phyloP scores from a whole-genome alignment of 1,140 invertebrate species.

The Caenorhabditis briggsae region DNA sequence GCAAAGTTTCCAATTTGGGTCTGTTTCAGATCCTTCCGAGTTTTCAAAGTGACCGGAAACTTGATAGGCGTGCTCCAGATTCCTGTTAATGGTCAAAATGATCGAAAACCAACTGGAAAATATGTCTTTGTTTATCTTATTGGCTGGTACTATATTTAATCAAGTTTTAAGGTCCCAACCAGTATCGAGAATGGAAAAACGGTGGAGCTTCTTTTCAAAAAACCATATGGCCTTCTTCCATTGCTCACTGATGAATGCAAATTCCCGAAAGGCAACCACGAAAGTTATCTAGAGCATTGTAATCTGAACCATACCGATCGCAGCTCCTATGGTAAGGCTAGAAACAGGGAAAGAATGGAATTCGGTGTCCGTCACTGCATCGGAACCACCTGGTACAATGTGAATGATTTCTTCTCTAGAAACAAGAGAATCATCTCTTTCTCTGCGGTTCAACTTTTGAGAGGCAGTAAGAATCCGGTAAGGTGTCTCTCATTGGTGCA shows the following conservation, averaged over 20 bases:
- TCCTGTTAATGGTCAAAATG: too few species aligned
- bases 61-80: too few species aligned
- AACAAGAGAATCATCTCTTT: slow-evolving; percentile 54
- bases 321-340: slow-evolving; percentile 57
- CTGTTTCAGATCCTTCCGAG: too few species aligned
- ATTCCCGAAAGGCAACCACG: slow-evolving; percentile 61
- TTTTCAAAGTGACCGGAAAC: too few species aligned
- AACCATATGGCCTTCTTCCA: slow-evolving; percentile 59
- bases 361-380: slow-evolving; percentile 59
- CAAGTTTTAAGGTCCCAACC: slow-evolving; percentile 28
- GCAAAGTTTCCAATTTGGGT: too few species aligned
- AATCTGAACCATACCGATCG: slow-evolving; percentile 62
- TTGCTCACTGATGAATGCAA: slow-evolving; percentile 61
- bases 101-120: too few species aligned
- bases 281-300: slow-evolving; percentile 59
- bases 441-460: slow-evolving; percentile 21
- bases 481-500: neutral
- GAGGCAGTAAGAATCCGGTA: slow-evolving; percentile 57
- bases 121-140: too few species aligned
- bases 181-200: slow-evolving; percentile 50
- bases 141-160: too few species aligned
- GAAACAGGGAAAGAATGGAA: slow-evolving; percentile 54
- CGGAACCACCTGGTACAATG: slow-evolving; percentile 61
- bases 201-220: slow-evolving; percentile 57
- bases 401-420: slow-evolving; percentile 51